phyloP scores from a whole-genome alignment of 2,113 vertebrate species.

The Lasiurus cinereus region DNA sequence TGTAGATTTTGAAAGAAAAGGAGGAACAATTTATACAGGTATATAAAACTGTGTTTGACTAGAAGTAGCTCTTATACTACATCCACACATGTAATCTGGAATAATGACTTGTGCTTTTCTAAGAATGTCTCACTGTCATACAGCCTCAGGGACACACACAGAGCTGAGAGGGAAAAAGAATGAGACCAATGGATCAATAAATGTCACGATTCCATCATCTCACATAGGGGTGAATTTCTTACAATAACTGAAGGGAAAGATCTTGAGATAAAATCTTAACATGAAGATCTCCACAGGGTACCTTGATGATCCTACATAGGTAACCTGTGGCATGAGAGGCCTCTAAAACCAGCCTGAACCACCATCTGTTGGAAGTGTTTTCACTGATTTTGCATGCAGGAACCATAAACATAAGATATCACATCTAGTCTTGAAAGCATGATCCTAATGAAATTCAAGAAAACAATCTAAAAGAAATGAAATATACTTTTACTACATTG shows the following conservation, averaged over 20 bases:
- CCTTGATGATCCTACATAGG: not conserved
- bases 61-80: not conserved
- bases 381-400: not conserved
- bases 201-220: not conserved
- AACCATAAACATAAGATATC: not conserved
- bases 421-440: not conserved
- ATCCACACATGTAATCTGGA: not conserved
- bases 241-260: not conserved
- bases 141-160: not conserved
- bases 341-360: not conserved
- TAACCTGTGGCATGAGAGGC: not conserved
- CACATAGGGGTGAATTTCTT: not conserved
- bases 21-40: not conserved
- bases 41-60: not conserved
- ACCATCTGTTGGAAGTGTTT: not conserved
- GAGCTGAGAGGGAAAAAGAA: not conserved
- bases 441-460: not conserved
- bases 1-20: slow-evolving; percentile 16
- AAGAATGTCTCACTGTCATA: not conserved
- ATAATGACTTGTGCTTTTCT: not conserved
- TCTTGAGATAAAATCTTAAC: not conserved
- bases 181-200: not conserved
- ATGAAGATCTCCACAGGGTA: not conserved
- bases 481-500: not conserved
- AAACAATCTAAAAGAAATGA: not conserved